Base-by-base conservation (phyloP, 2,797 vertebrate genomes). In the Champsocephalus gunnari region DNA sequence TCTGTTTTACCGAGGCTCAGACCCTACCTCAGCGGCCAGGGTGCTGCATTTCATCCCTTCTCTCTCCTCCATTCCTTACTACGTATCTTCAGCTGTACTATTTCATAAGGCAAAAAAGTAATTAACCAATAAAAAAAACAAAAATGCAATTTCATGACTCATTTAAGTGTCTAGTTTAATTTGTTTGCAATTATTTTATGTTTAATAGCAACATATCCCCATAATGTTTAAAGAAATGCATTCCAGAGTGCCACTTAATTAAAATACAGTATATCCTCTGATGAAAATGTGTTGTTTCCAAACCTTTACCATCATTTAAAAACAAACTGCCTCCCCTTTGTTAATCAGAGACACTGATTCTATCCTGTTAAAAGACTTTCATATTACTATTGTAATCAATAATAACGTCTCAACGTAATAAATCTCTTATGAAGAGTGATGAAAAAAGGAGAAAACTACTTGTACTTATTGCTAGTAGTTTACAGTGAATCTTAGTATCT, bases 351-450 rank as follows among this genome's bases (percentile, higher is more conserved):
- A 79, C 59, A 48, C 50, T 34, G 64, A 75, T 47, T 81, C 28
- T 76, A 56, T 69, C 55, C 70, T 68, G 28, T 47, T 59, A 62
- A 78, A 58, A 71, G 61, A 81, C 53, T 77, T 9, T 0, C 4
- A 55, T 75, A 75, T 75, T 64, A 72, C 63, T 76, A 65, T 73
- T 84, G 80, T 87, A 77, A 79, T 83, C 68, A 79, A 85, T 85
- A 82, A 72, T 64, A 74, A 72, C 61, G 61, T 88, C 73, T 43
- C 66, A 61, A 77, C 76, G 54, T 48, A 68, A 70, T 54, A 82
- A 86, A 87, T 85, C 65, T 78, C 54, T 54, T 74, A 68, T 71
- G 12, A 81, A 28, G 12, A 56, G 3, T 24, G 32, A 73, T 63
- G 54, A 34, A 76, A 80, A 72, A 19, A 69, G 60, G 49, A 51